A percentile compares a stretch with the other conserved stretches of the same genome.
Evolutionary conservation across 2,797 vertebrate species (phyloP).

Genomic region (Acrocephalus scirpaceus): DNA sequence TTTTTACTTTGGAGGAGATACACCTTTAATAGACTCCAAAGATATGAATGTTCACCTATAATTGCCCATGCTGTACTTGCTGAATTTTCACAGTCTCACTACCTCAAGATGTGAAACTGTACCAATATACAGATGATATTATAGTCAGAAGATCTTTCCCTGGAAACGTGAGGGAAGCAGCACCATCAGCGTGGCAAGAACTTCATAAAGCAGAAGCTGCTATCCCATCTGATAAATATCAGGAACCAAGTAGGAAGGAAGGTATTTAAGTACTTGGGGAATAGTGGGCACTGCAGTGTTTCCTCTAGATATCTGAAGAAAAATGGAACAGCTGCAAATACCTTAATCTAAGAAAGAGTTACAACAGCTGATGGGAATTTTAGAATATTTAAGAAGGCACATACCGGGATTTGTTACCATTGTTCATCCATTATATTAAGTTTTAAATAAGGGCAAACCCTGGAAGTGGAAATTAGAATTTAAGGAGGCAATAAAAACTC

Average conservation of each 20-base stretch:
- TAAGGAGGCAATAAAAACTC: background rate
- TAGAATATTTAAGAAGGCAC: background rate
- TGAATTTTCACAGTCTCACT: background rate
- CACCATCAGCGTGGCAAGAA: background rate
- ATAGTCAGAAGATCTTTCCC: background rate
- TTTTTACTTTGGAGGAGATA: background rate
- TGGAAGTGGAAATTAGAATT: background rate
- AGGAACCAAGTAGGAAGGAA: no score
- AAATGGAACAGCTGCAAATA: background rate
- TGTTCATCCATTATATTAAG: background rate
- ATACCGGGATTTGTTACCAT: background rate
- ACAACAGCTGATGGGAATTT: background rate
- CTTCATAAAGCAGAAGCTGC: background rate
- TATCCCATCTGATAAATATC: background rate
- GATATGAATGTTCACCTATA: background rate
- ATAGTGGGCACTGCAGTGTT: no score
- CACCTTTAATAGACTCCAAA: background rate
- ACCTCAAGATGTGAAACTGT: background rate
- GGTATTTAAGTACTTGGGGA: background rate
- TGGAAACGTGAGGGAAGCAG: background rate
- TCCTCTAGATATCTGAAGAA: background rate
- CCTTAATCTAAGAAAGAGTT: background rate
- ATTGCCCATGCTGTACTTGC: background rate
- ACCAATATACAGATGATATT: background rate
- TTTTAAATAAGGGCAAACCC: background rate